A percentile compares a stretch with the other conserved stretches of the same genome.
Evolutionary conservation across 2,888 invertebrate species (phyloP).

Genomic region (Xylocampa areola): DNA sequence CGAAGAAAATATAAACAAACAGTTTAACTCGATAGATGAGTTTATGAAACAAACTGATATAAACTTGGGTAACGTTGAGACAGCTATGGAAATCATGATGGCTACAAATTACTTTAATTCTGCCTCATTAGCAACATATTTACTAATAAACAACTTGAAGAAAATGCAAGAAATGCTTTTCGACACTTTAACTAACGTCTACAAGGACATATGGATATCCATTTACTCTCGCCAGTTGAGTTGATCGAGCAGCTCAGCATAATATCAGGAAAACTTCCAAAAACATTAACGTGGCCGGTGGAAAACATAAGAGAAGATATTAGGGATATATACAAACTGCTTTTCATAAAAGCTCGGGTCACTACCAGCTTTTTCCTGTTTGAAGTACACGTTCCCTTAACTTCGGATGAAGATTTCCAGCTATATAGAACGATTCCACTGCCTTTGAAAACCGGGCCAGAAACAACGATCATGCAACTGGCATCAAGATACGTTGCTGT

Average conservation of each 20-base stretch:
- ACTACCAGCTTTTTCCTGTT: neutral
- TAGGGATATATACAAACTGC: neutral
- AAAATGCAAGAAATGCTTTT: conserved; percentile 4
- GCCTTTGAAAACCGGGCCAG: neutral
- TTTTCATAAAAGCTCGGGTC: neutral
- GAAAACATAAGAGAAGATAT: conserved; percentile 2
- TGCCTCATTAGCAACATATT: conserved; percentile 1
- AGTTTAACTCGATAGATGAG: neutral
- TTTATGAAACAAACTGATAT: neutral
- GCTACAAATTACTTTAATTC: conserved; percentile 9
- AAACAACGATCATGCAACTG: neutral
- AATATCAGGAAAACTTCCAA: neutral
- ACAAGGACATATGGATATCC: conserved; percentile 6
- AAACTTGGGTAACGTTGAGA: neutral
- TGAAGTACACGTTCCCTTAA: conserved; percentile 5
- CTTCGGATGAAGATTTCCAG: neutral
- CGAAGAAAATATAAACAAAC: neutral
- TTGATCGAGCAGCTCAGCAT: neutral
- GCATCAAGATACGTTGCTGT: conserved; percentile 9
- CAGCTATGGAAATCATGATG: conserved; percentile 2
- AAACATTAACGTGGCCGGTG: neutral
- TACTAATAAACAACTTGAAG: conserved; percentile 8
- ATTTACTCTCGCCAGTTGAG: conserved; percentile 3
- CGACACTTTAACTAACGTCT: conserved; percentile 7
- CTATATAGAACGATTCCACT: neutral